Conservation (phyloP, 2,113 vertebrate species). For the Hippolais icterina region DNA sequence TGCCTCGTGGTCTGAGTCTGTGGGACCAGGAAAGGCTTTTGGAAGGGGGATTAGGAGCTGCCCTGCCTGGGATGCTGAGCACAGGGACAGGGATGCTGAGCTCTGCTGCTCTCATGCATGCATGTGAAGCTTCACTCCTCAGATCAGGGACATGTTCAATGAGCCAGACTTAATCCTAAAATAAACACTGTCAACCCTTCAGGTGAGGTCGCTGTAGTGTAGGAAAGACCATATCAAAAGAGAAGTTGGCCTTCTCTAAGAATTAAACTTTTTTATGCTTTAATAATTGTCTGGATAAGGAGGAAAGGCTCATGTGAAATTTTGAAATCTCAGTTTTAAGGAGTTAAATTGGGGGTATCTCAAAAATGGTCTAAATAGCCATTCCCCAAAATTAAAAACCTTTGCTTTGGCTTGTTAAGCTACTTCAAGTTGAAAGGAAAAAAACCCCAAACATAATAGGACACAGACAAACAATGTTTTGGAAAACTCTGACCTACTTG, state of each 20-base stretch:
- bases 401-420: not conserved
- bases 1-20: not conserved
- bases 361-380: not conserved
- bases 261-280: not conserved
- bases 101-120: not conserved
- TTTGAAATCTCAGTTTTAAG: not conserved
- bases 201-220: not conserved
- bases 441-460: accelerated
- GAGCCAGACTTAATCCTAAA: not conserved
- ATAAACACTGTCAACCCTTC: not conserved
- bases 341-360: not conserved
- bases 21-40: not conserved
- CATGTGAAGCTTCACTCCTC: not conserved
- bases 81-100: not conserved
- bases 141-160: not conserved
- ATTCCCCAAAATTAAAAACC: not conserved
- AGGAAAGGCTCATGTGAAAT: not conserved
- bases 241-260: not conserved
- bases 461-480: not conserved
- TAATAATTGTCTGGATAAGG: not conserved
- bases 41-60: not conserved
- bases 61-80: not conserved
- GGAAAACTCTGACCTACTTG: not conserved
- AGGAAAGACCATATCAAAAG: not conserved
- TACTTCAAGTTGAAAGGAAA: not conserved